phyloP scores from a whole-genome alignment of 2,797 vertebrate species.

The Malacoraja senta region DNA sequence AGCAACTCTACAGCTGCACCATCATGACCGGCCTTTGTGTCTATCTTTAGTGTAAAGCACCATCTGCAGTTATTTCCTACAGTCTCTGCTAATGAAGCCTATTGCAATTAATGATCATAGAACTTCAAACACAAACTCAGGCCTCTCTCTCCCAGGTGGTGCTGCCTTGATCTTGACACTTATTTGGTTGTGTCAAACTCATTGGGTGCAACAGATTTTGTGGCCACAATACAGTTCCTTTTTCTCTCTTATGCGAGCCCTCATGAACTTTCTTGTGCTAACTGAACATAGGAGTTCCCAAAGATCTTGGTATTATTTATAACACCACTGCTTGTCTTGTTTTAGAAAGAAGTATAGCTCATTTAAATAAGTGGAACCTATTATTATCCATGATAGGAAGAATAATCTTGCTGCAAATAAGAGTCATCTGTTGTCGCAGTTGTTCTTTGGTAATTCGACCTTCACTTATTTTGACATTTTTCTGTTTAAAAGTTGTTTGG shows the following conservation, averaged over 20 bases:
- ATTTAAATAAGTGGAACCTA: slow-evolving; percentile 18
- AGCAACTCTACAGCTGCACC: no score
- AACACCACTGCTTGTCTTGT: not conserved
- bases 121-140: no score
- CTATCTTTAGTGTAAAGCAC: no score
- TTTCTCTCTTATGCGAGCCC: not conserved
- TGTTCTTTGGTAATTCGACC: not conserved
- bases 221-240: not conserved
- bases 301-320: slow-evolving; percentile 5
- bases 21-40: no score
- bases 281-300: not conserved
- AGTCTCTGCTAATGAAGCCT: no score
- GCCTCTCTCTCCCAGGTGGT: no score
- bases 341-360: not conserved
- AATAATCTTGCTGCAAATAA: not conserved
- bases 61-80: no score
- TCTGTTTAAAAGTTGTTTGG: slow-evolving; percentile 3
- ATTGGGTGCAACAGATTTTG: no score
- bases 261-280: not conserved
- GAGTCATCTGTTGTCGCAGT: not conserved
- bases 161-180: no score
- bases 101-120: no score
- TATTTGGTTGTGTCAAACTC: no score
- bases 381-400: slow-evolving; percentile 25
- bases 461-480: not conserved